Conservation (phyloP, 2,113 vertebrate species). For the Oryzias javanicus region DNA sequence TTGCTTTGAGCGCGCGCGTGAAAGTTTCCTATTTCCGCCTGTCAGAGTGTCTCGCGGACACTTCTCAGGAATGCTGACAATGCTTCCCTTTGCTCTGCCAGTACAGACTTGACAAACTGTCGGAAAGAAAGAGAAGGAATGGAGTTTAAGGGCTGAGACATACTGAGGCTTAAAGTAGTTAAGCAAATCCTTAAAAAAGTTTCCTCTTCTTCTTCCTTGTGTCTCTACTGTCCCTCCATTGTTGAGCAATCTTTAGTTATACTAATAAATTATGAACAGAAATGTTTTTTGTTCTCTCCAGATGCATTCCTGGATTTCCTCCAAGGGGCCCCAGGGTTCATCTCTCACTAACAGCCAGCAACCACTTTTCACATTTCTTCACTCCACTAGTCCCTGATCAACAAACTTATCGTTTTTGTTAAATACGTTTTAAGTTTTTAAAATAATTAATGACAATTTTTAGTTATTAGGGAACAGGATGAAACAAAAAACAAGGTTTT, state of each 20-base stretch:
- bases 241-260: conserved; percentile 16
- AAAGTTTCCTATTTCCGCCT: conserved; percentile 50
- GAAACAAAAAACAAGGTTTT: too few relatives aligned
- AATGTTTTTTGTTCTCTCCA: conserved; percentile 40
- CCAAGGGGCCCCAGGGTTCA: conserved; percentile 35
- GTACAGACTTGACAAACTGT: conserved; percentile 67
- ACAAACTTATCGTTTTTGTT: background rate
- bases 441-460: too few relatives aligned
- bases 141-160: background rate
- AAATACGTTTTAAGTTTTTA: too few relatives aligned
- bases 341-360: conserved; percentile 16
- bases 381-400: background rate
- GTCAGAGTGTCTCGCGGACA: conserved; percentile 59
- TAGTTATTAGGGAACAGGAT: too few relatives aligned
- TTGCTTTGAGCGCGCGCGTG: conserved; percentile 11
- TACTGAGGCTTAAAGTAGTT: too few relatives aligned
- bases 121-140: conserved; percentile 13
- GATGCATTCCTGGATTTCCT: conserved; percentile 50
- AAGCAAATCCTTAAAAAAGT: background rate
- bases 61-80: conserved; percentile 70
- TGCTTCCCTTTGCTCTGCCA: conserved; percentile 57
- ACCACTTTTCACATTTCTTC: conserved; percentile 7
- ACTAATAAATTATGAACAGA: conserved; percentile 41
- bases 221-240: conserved; percentile 5
- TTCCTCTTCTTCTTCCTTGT: background rate